These are phyloP conservation scores for Tyto alba DNA, from an alignment of 2,113 vertebrate species.

Conservation along the genomic window DNA sequence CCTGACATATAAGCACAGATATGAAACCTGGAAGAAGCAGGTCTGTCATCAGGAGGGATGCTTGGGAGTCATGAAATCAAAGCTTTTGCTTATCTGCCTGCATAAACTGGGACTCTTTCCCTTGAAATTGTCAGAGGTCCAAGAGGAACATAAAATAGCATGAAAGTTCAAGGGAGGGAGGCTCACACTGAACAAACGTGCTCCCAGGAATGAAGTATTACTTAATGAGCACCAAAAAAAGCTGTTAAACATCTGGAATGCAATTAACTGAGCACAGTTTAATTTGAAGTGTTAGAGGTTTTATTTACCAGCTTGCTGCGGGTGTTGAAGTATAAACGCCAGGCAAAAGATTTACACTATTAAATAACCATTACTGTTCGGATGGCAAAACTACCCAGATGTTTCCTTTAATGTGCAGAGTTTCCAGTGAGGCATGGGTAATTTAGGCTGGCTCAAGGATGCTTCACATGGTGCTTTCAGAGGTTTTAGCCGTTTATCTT, in stretches of 20 bases:
- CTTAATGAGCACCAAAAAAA: not conserved
- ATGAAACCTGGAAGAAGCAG: not conserved
- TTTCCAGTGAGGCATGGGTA: not conserved
- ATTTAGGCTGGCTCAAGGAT: not conserved
- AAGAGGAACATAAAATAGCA: not conserved
- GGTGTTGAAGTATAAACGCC: not conserved
- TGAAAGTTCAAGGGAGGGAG: not conserved
- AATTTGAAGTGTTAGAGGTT: not conserved
- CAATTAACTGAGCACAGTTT: not conserved
- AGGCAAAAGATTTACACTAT: not conserved
- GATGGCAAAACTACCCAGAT: not conserved
- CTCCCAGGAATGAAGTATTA: not conserved
- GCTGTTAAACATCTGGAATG: not conserved
- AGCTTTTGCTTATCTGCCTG: not conserved
- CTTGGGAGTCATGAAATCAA: not conserved
- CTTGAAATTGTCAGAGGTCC: not conserved
- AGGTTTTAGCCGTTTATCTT: not conserved
- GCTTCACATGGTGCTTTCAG: not conserved
- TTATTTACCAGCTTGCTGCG: not conserved
- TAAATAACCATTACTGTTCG: not conserved
- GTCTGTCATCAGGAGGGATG: not conserved
- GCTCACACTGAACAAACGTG: not conserved
- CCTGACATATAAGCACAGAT: not conserved
- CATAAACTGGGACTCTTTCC: not conserved
- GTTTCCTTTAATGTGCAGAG: not conserved